Percentiles rank a stretch among this genome's conserved stretches.
Evolutionary conservation across 2,888 invertebrate genomes (phyloP).

Genomic region (Pemphredon lugubris): DNA sequence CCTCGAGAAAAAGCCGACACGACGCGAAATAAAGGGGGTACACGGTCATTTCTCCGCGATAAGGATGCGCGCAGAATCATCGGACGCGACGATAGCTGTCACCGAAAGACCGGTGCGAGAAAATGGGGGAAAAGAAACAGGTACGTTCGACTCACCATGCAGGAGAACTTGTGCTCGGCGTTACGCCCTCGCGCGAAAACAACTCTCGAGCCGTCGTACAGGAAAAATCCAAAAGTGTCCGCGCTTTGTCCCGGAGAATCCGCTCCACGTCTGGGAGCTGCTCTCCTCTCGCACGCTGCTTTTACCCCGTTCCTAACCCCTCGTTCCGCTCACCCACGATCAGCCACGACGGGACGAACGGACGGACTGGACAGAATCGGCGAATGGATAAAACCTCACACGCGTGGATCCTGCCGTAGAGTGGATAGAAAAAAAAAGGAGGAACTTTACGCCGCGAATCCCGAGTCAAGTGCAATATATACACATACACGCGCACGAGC

Average conservation of each 20-base stretch:
- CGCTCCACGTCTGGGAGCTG: no score
- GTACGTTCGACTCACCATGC: constrained; percentile 58
- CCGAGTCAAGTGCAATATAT: constrained; percentile 34
- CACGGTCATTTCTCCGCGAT: background rate
- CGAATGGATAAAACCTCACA: constrained; percentile 52
- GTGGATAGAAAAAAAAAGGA: constrained; percentile 22
- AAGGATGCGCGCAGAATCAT: constrained; percentile 1
- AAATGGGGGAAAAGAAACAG: background rate
- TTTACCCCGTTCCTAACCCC: constrained; percentile 8
- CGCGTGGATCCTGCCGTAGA: constrained; percentile 33
- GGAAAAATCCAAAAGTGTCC: constrained; percentile 54
- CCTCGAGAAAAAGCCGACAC: background rate
- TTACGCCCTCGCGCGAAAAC: constrained; percentile 52
- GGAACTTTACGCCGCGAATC: constrained; percentile 42
- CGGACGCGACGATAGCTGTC: constrained; percentile 10
- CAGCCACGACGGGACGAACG: constrained; percentile 17
- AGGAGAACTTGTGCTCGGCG: constrained; percentile 57
- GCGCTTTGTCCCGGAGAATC: constrained; percentile 26
- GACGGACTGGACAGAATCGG: no score
- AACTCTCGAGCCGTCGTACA: constrained; percentile 36
- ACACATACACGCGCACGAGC: constrained; percentile 63
- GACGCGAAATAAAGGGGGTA: background rate
- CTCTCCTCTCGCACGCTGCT: constrained; percentile 6
- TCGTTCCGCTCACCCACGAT: constrained; percentile 35
- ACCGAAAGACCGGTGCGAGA: background rate